Evolutionary conservation across 2,888 invertebrate genomes (phyloP).

Genomic region (Dinocampus coccinellae): DNA sequence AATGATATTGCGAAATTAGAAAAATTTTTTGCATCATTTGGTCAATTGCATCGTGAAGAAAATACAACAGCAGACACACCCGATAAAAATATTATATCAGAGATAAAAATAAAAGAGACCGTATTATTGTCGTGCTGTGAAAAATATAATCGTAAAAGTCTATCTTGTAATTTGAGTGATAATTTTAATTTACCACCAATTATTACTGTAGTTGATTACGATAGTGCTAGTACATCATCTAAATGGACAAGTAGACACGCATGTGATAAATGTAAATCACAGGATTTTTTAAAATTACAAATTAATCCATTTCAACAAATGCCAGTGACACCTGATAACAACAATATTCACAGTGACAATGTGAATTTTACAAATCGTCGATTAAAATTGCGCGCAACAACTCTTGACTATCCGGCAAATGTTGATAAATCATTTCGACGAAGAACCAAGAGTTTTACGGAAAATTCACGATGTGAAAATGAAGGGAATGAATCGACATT

Average conservation of each 20-base stretch:
- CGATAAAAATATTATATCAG: not conserved
- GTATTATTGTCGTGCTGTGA: not conserved
- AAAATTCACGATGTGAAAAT: conserved; percentile 32
- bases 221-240: conserved; percentile 39
- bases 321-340: conserved; percentile 30
- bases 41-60: not conserved
- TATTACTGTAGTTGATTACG: conserved; percentile 52
- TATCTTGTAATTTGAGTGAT: not conserved
- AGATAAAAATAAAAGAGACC: not conserved
- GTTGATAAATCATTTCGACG: conserved; percentile 40
- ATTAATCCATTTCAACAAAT: conserved; percentile 54
- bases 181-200: conserved; percentile 38
- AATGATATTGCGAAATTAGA: not conserved
- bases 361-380: conserved; percentile 47
- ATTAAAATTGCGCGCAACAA: conserved; percentile 49
- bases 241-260: conserved; percentile 46
- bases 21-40: not conserved
- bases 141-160: not conserved
- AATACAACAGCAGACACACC: not conserved
- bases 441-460: conserved; percentile 52
- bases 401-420: conserved; percentile 44
- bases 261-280: conserved; percentile 57
- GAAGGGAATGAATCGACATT: conserved; percentile 35
- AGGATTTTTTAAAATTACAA: conserved; percentile 49
- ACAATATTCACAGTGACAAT: conserved; percentile 46